Percentiles rank a stretch among this genome's conserved stretches.
Evolutionary conservation across 2,113 vertebrate species (phyloP).

Genomic region (Brienomyrus brachyistius): DNA sequence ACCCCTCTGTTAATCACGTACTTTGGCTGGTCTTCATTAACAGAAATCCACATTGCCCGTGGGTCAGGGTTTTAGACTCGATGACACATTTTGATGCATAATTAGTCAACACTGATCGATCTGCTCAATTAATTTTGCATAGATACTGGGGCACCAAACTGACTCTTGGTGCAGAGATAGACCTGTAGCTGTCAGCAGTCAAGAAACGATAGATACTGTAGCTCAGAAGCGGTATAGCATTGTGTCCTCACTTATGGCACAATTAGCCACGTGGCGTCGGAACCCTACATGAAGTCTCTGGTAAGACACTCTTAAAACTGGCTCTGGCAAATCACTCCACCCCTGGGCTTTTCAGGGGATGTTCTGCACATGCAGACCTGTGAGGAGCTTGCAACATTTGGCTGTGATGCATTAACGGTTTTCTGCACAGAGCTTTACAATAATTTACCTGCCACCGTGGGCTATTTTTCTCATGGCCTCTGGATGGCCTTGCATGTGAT

Average conservation of each 20-base stretch:
- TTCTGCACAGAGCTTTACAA: background rate
- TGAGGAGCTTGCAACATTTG: background rate
- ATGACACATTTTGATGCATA: constrained; percentile 5
- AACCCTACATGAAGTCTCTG: background rate
- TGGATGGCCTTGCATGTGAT: background rate
- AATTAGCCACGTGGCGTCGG: background rate
- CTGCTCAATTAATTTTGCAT: background rate
- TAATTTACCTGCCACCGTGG: constrained; percentile 3
- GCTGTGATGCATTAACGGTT: background rate
- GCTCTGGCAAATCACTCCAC: background rate
- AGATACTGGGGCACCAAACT: background rate
- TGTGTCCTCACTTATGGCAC: background rate
- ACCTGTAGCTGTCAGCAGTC: background rate
- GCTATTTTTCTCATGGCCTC: background rate
- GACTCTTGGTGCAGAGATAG: background rate
- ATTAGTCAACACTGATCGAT: background rate
- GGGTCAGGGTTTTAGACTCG: background rate
- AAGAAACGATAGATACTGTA: too few relatives aligned
- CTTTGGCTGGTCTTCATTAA: constrained; percentile 28
- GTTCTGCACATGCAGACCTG: background rate
- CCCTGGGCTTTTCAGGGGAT: background rate
- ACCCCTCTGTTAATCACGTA: constrained; percentile 65
- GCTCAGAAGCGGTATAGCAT: background rate
- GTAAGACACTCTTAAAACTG: background rate
- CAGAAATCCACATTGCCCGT: background rate